A percentile compares a stretch with the other conserved stretches of the same genome.
Evolutionary conservation across 2,113 vertebrate genomes (phyloP).

Genomic region (Dicaeum eximium): DNA sequence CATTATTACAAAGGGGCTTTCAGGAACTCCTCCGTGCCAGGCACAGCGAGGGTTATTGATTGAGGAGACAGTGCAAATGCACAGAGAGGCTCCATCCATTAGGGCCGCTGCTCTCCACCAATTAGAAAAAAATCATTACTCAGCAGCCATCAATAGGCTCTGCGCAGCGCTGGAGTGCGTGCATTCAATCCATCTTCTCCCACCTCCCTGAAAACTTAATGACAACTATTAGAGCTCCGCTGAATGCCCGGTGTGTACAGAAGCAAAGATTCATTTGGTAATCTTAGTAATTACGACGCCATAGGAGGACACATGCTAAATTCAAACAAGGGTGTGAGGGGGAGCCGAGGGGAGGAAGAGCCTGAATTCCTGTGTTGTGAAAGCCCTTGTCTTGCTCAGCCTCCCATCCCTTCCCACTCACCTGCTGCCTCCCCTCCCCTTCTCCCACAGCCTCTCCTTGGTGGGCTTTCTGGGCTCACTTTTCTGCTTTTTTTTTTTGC

Average conservation of each 20-base stretch:
- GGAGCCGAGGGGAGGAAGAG: not conserved
- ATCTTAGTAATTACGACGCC: constrained; percentile 76
- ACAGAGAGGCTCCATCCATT: constrained; percentile 82
- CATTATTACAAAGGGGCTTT: constrained; percentile 80
- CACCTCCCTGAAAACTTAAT: constrained; percentile 76
- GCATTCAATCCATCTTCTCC: constrained; percentile 72
- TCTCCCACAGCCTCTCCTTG: not conserved
- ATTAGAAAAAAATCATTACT: constrained; percentile 87
- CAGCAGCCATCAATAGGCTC: constrained; percentile 80
- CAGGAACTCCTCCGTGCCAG: constrained; percentile 73
- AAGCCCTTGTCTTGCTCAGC: not conserved
- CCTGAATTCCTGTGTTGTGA: constrained; percentile 41
- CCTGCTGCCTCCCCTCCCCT: not conserved
- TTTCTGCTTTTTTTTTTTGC: fast-evolving
- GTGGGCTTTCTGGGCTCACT: not conserved
- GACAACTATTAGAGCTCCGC: constrained; percentile 82
- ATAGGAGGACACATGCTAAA: constrained; percentile 68
- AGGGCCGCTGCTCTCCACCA: constrained; percentile 79
- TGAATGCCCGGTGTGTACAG: constrained; percentile 79
- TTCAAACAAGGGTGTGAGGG: constrained; percentile 28
- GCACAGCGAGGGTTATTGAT: constrained; percentile 80
- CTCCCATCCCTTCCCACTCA: not conserved
- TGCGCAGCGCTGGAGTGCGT: constrained; percentile 70
- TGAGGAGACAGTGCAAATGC: constrained; percentile 77
- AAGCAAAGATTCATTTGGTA: constrained; percentile 79